Conservation (phyloP, 1,140 invertebrate genomes). For the Orius laevigatus region DNA sequence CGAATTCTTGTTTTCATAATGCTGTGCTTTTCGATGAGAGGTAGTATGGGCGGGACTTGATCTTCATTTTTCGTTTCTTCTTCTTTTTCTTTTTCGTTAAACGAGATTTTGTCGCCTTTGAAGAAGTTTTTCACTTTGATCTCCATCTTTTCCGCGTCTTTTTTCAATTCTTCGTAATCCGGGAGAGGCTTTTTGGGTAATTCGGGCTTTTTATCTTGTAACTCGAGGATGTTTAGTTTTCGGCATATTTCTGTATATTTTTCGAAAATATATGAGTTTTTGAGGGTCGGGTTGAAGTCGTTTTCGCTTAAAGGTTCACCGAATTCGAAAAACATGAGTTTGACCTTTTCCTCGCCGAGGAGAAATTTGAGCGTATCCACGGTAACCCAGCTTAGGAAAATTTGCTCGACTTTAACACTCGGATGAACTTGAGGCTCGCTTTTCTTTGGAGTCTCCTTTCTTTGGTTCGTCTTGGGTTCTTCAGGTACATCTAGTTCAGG, state of each 20-base stretch:
- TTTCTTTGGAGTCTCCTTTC: too few relatives aligned
- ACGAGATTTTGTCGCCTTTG: slow-evolving; percentile 28
- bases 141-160: slow-evolving; percentile 35
- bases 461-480: too few relatives aligned
- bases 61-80: slow-evolving; percentile 5
- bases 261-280: slow-evolving; percentile 21
- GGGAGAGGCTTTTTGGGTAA: slow-evolving; percentile 33
- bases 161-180: slow-evolving; percentile 35
- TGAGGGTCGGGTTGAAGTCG: slow-evolving; percentile 1
- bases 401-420: background rate
- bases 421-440: background rate
- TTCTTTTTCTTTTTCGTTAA: slow-evolving; percentile 21
- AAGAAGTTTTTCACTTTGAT: slow-evolving; percentile 31
- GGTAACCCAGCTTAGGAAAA: slow-evolving; percentile 31
- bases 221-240: slow-evolving; percentile 25
- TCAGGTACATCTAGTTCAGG: too few relatives aligned
- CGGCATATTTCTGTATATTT: slow-evolving; percentile 36
- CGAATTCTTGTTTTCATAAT: slow-evolving; percentile 36
- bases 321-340: slow-evolving; percentile 35
- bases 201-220: slow-evolving; percentile 14
- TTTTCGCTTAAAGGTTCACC: slow-evolving; percentile 16
- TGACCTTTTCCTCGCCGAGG: slow-evolving; percentile 36
- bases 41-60: slow-evolving; percentile 23
- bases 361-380: slow-evolving; percentile 36
- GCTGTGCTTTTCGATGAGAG: slow-evolving; percentile 36